Evolutionary conservation across 37 sponge, comb jelly and placozoan species (phyloP).

Genomic region (Mnemiopsis leidyi): DNA sequence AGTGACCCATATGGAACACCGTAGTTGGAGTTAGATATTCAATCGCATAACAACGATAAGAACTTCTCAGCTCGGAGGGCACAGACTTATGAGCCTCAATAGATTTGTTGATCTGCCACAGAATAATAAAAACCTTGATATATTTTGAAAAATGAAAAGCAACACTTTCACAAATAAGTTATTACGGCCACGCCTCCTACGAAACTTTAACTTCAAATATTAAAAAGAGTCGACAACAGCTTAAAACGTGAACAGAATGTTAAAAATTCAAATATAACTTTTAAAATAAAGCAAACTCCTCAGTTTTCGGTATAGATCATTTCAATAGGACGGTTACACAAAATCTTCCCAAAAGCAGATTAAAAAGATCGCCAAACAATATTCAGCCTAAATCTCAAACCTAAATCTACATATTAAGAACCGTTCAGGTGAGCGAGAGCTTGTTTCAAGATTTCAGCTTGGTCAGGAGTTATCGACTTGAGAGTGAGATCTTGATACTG

Average conservation of each 20-base stretch:
- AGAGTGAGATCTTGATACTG: constrained; percentile 1
- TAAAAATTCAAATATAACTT: not conserved
- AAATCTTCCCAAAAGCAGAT: no score
- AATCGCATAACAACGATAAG: not conserved
- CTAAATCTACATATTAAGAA: not conserved
- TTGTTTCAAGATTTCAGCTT: constrained; percentile 15
- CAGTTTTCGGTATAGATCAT: no score
- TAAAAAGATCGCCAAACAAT: not conserved
- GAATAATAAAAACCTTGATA: not conserved
- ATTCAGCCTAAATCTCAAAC: not conserved
- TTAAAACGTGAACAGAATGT: not conserved
- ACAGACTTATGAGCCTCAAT: not conserved
- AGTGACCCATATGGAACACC: no score
- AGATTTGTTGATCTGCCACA: not conserved
- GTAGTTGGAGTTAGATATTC: no score
- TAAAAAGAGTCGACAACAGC: not conserved
- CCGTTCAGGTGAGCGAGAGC: not conserved
- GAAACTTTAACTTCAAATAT: not conserved
- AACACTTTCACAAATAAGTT: not conserved
- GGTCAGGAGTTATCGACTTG: not conserved
- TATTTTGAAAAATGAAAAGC: not conserved
- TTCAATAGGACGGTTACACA: no score
- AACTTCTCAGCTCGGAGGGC: not conserved
- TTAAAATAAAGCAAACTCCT: not conserved
- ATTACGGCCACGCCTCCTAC: not conserved